Evolutionary conservation across 30 jellyfish, hydroid and myxozoan genomes (phyloP), one percentile per base, ranked within the genome.

Genomic region (Aurelia aurita complex sp. Pacific): DNA sequence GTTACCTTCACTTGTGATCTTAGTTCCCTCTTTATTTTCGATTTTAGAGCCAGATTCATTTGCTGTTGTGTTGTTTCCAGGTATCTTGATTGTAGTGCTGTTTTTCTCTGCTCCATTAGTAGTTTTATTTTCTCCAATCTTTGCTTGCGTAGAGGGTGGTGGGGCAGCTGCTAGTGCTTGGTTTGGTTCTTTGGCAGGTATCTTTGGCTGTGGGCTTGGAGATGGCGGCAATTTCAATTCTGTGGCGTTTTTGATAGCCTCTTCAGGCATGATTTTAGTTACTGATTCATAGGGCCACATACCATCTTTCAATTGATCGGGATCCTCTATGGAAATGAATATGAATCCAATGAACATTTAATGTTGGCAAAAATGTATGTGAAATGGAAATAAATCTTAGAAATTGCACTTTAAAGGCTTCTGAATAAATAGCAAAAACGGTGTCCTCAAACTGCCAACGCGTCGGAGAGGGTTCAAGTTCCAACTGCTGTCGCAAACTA

Each of bases 281-380:
- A 77, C 79, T 12, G 96, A 67, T 13, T 86, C 96, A 70, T 23
- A 89, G 3, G 97, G 97, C 97, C 97, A 89, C 87, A 77, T 73
- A 1, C 97, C 97, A 69, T 79, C 55, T 46, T 89, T 79, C 17
- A 89, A 50, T 68, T 89, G 94, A 60, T 89, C 97, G 2, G 97
- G 97, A 78, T 89, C 94, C 55, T 83, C 92, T 83, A 67, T 65
- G 33, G 50, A 64, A 46, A 46, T 46, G 52, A 40, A 46, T 4
- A 46, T 46, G 57, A 46, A 8, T 6, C 57, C 15, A 46, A 46
- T 46, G 57, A 46, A 46, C 57, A 4, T 46, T 46, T 46, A 14
- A 46, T 46, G 6, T 46, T 9, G 4, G 2, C 57, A 46, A 9
- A 46, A 46, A 4, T 8, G 57, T 1, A 46, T 2, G 14, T 46